Evolutionary conservation across 1,140 invertebrate species (phyloP), one percentile per base, ranked within the genome.

Genomic region (Rhopalosiphum padi): DNA sequence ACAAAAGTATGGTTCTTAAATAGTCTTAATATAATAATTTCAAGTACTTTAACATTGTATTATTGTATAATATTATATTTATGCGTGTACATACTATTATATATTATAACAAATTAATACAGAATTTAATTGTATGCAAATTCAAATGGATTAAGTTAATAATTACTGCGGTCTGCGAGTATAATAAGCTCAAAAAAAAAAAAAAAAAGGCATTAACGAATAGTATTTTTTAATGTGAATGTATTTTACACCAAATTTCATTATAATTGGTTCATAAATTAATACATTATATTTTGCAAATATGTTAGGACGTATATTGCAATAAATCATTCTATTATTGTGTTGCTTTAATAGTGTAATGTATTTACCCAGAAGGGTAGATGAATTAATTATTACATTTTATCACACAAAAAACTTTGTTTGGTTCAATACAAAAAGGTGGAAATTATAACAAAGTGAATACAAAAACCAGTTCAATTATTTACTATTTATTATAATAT

Each of bases 271-370:
- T 87, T 87, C 46, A 48, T 87, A 48, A 88, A 48, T 51, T 18
- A 48, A 46, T 51, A 51, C n/a, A 51, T 88, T 88, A 88, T 51
- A 88, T 35, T 88, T 51, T 35, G 48, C 87, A 88, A 35, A 88
- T 88, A 53, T 51, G 87, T 51, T 35, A 30, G 30, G n/a, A 46
- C 87, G 87, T 22, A 53, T 35, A 51, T 88, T 53, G 46, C 87
- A 51, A 88, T 88, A 88, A 88, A 88, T 88, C 48, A 88, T 53
- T 88, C 87, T 87, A 87, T 87, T 87, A 87, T 87, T 87, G 43
- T 51, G 87, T 35, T 51, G 87, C n/a, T 21, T 11, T 35, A 88
- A 22, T n/a, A n/a, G 25, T 87, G 11, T 87, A 86, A 8, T 25
- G 37, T 86, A 30, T 15, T 43, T 11, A 43, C 37, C 11, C 41